Conservation (phyloP, 53 echinoderm and acorn worm genomes). For the Luidia sarsii region DNA sequence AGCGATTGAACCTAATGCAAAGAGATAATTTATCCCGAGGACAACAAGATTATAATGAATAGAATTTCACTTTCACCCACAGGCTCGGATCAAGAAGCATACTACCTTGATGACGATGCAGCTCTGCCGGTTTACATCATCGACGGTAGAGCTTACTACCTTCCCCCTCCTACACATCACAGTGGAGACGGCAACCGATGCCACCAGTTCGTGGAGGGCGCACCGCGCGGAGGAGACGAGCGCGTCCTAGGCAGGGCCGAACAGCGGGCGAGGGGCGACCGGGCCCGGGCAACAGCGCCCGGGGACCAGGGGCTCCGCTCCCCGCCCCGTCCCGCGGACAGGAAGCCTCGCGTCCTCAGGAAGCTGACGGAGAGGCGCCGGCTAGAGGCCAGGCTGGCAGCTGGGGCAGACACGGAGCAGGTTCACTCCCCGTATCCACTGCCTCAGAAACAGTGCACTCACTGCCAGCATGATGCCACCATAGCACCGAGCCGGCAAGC, state of each 20-base stretch:
- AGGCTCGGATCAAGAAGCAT: neutral
- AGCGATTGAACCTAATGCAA: too few relatives aligned
- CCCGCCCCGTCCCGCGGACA: neutral
- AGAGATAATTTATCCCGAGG: too few relatives aligned
- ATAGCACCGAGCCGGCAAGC: too few relatives aligned
- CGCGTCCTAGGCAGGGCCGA: conserved; percentile 7
- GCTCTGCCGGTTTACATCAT: conserved; percentile 6
- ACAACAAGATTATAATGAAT: too few relatives aligned
- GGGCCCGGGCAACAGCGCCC: neutral
- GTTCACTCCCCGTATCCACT: too few relatives aligned
- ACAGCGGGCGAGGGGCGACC: neutral
- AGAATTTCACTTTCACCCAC: neutral
- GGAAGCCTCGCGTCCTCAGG: neutral
- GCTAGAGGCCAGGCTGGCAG: too few relatives aligned
- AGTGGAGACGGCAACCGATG: neutral
- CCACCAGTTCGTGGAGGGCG: neutral
- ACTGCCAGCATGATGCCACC: too few relatives aligned
- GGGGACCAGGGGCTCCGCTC: neutral
- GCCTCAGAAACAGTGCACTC: too few relatives aligned
- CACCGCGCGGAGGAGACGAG: too few relatives aligned
- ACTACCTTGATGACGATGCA: neutral
- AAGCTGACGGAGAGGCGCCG: conserved; percentile 1
- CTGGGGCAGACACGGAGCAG: too few relatives aligned
- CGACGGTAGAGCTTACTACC: conserved; percentile 1
- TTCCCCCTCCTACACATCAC: neutral